Percentiles rank a stretch among this genome's conserved stretches.
phyloP scores from a whole-genome alignment of 1,140 invertebrate species.

The Paralvinella palmiformis region DNA sequence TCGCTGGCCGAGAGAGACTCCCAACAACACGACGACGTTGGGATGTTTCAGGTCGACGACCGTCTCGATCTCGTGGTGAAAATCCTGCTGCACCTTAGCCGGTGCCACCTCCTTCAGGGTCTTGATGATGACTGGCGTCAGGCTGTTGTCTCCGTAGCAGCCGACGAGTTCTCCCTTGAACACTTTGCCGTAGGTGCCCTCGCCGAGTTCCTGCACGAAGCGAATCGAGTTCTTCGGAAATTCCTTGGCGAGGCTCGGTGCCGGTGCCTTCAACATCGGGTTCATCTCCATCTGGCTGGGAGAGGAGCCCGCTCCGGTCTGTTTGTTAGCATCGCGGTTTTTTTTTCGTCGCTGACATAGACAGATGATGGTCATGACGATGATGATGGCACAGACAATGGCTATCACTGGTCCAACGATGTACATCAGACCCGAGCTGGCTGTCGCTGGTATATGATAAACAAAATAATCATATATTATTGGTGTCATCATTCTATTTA shows the following conservation, averaged over 20 bases:
- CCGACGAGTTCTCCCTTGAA: conserved; percentile 79
- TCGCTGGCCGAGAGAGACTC: conserved; percentile 82
- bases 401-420: conserved; percentile 54
- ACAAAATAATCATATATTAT: background rate
- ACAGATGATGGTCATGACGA: conserved; percentile 52
- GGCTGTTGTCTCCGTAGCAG: conserved; percentile 40
- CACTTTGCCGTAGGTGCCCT: conserved; percentile 84
- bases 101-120: conserved; percentile 90
- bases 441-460: background rate
- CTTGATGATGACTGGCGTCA: conserved; percentile 83
- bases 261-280: conserved; percentile 59
- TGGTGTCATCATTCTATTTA: too few relatives aligned
- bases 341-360: conserved; percentile 37
- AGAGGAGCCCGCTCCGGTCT: conserved; percentile 8
- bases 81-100: conserved; percentile 84
- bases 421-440: conserved; percentile 2
- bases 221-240: conserved; percentile 71
- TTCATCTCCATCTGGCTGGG: conserved; percentile 62
- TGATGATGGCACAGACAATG: conserved; percentile 51
- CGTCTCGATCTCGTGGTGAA: conserved; percentile 77
- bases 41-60: conserved; percentile 91
- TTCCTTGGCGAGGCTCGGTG: conserved; percentile 28
- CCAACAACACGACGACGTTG: conserved; percentile 91
- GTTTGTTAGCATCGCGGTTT: conserved; percentile 19
- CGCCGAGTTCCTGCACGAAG: conserved; percentile 89